Evolutionary conservation across 2,113 vertebrate genomes (phyloP), one percentile per base, ranked within the genome.

Genomic region (Ammospiza nelsoni): DNA sequence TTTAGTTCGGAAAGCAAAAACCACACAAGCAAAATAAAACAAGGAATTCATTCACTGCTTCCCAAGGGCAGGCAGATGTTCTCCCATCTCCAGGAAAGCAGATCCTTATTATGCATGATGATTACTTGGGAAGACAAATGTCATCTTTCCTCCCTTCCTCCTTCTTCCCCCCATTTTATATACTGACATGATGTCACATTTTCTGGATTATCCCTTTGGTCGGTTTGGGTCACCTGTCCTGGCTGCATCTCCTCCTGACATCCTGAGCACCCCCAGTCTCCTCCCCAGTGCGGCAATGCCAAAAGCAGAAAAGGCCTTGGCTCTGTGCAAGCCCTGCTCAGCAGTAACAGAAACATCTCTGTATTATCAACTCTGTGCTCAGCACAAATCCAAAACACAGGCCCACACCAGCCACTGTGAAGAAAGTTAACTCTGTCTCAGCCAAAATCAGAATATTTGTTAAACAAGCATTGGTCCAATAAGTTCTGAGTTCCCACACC

Each of bases 231-330:
- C 37, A 52, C 22, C 27, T 51, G 12, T n/a, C 22, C 35, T 19
- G 12, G 15, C 37, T 58, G 2, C 15, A 15, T 58, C 43, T 44
- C 31, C 37, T 66, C 8, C 9, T 18, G 58, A 0, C 1, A 0
- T 43, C 25, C 25, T 1, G 18, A 1, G 18, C 6, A 19, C 5
- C 6, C 15, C 37, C 35, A 37, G 4, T 4, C 37, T 28, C 31
- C 27, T 66, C 33, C 1, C 18, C 44, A 37, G 2, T 7, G 9
- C 5, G 43, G 9, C 59, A 9, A 9, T 13, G 23, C 9, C 16
- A 51, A 37, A 49, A 58, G 14, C 17, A 80, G 27, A 37, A 58
- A 43, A 44, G 18, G 15, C 44, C 25, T 24, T 44, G 33, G 15
- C 7, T 39, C 37, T 67, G 15, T n/a, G 37, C 16, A n/a, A 67